Evolutionary conservation across 2,797 vertebrate genomes (phyloP).

Genomic region (Antrozous pallidus): DNA sequence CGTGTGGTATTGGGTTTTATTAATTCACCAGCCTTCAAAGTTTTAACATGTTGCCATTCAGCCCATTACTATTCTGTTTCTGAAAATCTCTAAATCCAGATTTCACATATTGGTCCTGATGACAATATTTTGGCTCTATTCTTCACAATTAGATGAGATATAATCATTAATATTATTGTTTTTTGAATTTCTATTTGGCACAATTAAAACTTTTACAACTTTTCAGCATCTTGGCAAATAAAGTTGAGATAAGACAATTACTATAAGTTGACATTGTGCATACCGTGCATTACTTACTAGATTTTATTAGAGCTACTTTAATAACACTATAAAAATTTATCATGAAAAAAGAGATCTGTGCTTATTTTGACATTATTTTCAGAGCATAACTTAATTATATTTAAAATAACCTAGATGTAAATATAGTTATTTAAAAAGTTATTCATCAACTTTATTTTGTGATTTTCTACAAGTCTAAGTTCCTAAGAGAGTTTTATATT

Average conservation of each 20-base stretch:
- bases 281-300: constrained; percentile 29
- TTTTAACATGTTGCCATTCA: background rate
- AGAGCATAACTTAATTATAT: background rate
- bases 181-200: background rate
- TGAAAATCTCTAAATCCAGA: background rate
- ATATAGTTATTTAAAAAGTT: background rate
- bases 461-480: background rate
- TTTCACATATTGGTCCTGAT: background rate
- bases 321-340: background rate
- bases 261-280: constrained; percentile 12
- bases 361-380: background rate
- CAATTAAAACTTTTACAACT: background rate
- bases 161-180: background rate
- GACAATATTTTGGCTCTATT: background rate
- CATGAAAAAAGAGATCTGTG: background rate
- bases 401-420: background rate
- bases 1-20: background rate
- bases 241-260: background rate
- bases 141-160: background rate
- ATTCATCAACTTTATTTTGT: background rate
- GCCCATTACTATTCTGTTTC: background rate
- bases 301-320: constrained; percentile 50
- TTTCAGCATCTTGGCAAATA: constrained; percentile 28
- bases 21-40: background rate
- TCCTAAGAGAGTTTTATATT: background rate